These are phyloP conservation scores for Cynaeus angustus DNA, from an alignment of 2,888 invertebrate genomes.

Conservation along the genomic window DNA sequence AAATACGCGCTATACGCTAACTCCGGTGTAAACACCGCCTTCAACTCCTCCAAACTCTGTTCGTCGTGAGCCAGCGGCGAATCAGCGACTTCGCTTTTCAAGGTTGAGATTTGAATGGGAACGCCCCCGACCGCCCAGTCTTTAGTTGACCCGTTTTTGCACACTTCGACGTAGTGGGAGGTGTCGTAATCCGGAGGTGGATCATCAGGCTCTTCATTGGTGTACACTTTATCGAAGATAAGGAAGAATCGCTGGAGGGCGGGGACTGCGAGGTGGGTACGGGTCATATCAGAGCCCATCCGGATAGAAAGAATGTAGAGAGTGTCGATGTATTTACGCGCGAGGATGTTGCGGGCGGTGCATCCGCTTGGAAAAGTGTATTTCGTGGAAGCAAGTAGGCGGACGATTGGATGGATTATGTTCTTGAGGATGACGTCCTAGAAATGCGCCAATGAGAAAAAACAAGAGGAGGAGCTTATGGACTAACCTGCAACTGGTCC, in stretches of 20 bases:
- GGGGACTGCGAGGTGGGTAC: conserved; percentile 82
- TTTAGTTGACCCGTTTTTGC: conserved; percentile 76
- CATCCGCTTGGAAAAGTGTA: conserved; percentile 88
- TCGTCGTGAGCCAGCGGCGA: conserved; percentile 49
- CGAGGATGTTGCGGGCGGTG: conserved; percentile 82
- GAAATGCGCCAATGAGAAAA: conserved; percentile 55
- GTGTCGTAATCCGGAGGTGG: conserved; percentile 30
- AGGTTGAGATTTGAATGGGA: conserved; percentile 71
- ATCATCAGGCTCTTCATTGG: conserved; percentile 62
- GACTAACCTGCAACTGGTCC: conserved; percentile 86
- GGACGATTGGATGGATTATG: conserved; percentile 88
- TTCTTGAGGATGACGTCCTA: conserved; percentile 90
- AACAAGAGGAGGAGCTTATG: neutral
- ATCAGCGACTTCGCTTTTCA: conserved; percentile 62
- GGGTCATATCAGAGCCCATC: conserved; percentile 85
- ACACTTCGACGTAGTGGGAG: conserved; percentile 74
- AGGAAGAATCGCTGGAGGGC: conserved; percentile 84
- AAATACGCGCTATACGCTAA: conserved; percentile 89
- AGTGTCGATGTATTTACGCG: conserved; percentile 87
- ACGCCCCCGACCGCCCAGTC: conserved; percentile 77
- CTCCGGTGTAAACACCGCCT: conserved; percentile 87
- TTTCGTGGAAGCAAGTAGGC: conserved; percentile 85
- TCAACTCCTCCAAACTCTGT: conserved; percentile 83
- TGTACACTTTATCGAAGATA: conserved; percentile 85
- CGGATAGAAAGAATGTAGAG: conserved; percentile 86